Percentiles rank a stretch among this genome's conserved stretches.
Evolutionary conservation across 2,888 invertebrate genomes (phyloP).

Genomic region (Omphaloscelis lunosa): DNA sequence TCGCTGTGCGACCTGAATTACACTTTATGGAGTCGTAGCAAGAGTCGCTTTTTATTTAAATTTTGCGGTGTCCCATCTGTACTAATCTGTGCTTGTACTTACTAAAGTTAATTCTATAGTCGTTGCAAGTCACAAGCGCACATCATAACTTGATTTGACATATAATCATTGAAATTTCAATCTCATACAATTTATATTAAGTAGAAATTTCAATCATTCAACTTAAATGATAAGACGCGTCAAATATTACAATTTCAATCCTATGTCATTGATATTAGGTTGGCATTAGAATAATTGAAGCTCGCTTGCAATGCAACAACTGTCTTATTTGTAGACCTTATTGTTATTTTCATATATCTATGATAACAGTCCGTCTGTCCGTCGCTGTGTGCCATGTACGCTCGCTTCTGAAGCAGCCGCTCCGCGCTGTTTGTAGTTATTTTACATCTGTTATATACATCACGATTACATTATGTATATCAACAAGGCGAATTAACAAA

Average conservation of each 20-base stretch:
- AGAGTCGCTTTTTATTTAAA: no score
- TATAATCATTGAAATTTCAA: neutral
- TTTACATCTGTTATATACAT: conserved; percentile 20
- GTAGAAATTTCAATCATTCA: no score
- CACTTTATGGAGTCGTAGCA: no score
- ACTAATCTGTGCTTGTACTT: no score
- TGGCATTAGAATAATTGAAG: neutral
- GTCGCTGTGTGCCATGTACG: conserved; percentile 63
- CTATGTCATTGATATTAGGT: neutral
- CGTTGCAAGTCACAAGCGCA: neutral
- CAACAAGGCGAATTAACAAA: no score
- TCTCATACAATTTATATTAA: neutral
- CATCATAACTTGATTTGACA: neutral
- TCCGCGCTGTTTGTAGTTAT: conserved; percentile 38
- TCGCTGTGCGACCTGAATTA: no score
- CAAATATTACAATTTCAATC: neutral
- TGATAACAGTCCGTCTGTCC: conserved; percentile 22
- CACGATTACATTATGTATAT: conserved; percentile 35
- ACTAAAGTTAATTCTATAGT: neutral
- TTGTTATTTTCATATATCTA: neutral
- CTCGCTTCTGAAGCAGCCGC: conserved; percentile 48
- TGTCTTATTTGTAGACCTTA: neutral
- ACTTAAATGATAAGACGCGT: no score
- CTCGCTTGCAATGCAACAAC: neutral
- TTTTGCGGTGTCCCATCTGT: no score